Evolutionary conservation across 2,888 invertebrate species (phyloP), one percentile per base, ranked within the genome.

Genomic region (Camptogramma bilineatum): DNA sequence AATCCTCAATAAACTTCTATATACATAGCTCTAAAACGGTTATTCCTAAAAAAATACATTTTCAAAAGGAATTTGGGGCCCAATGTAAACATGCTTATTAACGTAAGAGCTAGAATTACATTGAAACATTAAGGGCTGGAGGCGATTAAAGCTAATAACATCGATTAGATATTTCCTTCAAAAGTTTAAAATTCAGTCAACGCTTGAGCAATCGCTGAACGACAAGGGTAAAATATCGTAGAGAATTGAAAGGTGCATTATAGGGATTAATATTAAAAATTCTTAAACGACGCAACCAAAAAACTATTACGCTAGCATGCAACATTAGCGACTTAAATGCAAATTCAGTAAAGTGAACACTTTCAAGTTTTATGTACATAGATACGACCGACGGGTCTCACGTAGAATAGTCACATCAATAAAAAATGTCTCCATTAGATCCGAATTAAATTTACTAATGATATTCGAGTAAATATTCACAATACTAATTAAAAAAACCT

Each of bases 401-500:
- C 80, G 76, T 79, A 81, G 78, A 83, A 78, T 50, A 78, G 70
- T 76, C 78, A 72, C 51, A 65, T 82, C 77, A 79, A 75, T 73
- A 76, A 73, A 84, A 84, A 84, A 82, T 79, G 75, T 80, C 79
- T 76, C 81, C 79, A 78, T 81, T 78, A 81, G 80, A 82, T 84
- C 82, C 85, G 84, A 87, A 85, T 82, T 82, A 81, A 81, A 85
- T 83, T 82, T 81, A 82, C 85, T 83, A 85, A 85, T 85, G 87
- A 89, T 91, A 91, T 92, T 91, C 91, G 91, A 91, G 91, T 88
- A 89, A 86, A 90, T 87, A 88, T 90, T 89, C 85, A 90, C 89
- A 88, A 86, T 85, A 83, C 80, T 84, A 85, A 85, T 82, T 80
- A 80, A 78, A 82, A 83, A 83, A 85, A 82, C 84, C 81, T 80